Base-by-base conservation (phyloP, 2,888 invertebrate species). In the Mellilla xanthometata region DNA sequence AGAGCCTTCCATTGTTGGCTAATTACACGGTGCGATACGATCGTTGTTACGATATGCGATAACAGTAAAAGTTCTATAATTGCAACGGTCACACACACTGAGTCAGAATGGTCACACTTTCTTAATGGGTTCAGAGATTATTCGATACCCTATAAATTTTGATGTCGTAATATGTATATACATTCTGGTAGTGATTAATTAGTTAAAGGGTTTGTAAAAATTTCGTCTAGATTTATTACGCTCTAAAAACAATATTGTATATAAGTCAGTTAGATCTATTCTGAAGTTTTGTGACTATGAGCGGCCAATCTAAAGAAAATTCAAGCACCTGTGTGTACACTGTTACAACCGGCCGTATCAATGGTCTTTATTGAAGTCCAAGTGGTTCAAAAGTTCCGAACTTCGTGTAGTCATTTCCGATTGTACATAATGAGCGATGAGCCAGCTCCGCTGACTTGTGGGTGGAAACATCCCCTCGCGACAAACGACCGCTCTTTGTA, bases 401-500 rank as follows among this genome's bases (percentile, higher is more conserved):
- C 72, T 73, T 72, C 72, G 70, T 73, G 60, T 62, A 79, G 75
- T 83, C 76, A 81, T 83, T 81, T 88, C 87, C 86, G 85, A 87
- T 81, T 82, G 85, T 82, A 68, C 62, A 63, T 77, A 77, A 85
- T 87, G 86, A 87, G 62, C 79, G 87, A 87, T 87, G 86, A 82
- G 73, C 60, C 64, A 60, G 63, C 65, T 58, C 67, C 62, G 68
- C 66, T 70, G 80, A 78, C 75, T 82, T 87, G 89, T 90, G 89
- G 89, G 90, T 88, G 90, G 89, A 89, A 87, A 90, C 90, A 89
- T 90, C 89, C 88, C 83, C 74, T 76, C 59, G 64, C 72, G 72
- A 83, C 82, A 79, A 79, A 72, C 68, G 70, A 68, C 65, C 57
- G 57, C 59, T 65, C 70, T 71, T 78, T 79, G 77, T 74, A 60